phyloP scores from a whole-genome alignment of 2,113 vertebrate species.

The Dascyllus trimaculatus region DNA sequence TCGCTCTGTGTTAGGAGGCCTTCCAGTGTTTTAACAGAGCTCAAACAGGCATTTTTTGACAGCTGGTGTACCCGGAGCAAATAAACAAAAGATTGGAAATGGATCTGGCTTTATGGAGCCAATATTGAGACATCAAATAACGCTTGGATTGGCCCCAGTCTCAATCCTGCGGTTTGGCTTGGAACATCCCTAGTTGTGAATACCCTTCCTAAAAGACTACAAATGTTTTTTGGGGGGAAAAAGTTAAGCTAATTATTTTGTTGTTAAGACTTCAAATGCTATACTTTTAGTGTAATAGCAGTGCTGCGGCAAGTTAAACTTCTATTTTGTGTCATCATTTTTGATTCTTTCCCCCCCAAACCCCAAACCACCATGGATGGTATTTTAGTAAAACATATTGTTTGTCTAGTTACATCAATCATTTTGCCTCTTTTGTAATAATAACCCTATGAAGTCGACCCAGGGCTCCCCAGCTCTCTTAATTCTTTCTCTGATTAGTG shows the following conservation, averaged over 20 bases:
- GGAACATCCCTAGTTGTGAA: neutral
- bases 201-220: neutral
- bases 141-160: neutral
- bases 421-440: constrained; percentile 29
- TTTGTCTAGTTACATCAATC: constrained; percentile 44
- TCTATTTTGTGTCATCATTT: constrained; percentile 4
- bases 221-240: constrained; percentile 6
- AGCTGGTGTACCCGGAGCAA: constrained; percentile 24
- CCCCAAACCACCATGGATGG: neutral
- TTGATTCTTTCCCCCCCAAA: neutral
- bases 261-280: constrained; percentile 4
- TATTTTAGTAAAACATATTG: constrained; percentile 21
- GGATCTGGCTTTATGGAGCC: neutral
- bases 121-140: constrained; percentile 26
- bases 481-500: constrained; percentile 55
- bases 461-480: constrained; percentile 21
- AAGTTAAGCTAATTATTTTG: neutral
- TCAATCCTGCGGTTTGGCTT: neutral
- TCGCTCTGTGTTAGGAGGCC: neutral
- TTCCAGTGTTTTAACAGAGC: constrained; percentile 9
- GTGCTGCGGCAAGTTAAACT: neutral
- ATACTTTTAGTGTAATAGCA: neutral
- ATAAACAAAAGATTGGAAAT: constrained; percentile 20
- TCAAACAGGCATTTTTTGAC: constrained; percentile 29
- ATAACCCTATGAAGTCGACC: constrained; percentile 27